Conservation (phyloP, 2,113 vertebrate genomes). For the Bambusicola thoracicus region DNA sequence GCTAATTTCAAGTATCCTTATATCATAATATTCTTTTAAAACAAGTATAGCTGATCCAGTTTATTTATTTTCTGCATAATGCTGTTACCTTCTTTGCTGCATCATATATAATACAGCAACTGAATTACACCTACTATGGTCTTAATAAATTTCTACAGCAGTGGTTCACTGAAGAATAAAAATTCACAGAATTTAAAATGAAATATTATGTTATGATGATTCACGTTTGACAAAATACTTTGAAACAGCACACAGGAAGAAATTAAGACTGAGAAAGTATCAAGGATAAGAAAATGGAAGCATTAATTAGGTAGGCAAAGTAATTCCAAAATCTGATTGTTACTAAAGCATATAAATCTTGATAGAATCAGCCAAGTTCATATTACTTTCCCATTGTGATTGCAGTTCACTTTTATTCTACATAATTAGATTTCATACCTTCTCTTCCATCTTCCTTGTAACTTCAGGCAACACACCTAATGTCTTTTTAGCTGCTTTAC, state of each 20-base stretch:
- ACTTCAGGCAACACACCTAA: background rate
- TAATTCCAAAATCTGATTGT: background rate
- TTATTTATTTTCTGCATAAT: background rate
- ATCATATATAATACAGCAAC: background rate
- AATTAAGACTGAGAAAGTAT: background rate
- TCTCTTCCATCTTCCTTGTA: background rate
- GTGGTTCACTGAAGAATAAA: background rate
- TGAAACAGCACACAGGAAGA: background rate
- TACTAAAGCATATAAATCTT: constrained; percentile 5
- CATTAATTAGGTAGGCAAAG: constrained; percentile 17
- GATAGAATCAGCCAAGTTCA: background rate
- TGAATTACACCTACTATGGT: background rate
- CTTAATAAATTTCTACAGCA: constrained; percentile 12
- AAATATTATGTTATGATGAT: background rate
- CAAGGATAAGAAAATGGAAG: background rate
- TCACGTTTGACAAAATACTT: background rate
- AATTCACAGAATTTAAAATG: constrained; percentile 17
- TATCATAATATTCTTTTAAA: background rate
- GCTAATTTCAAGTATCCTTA: background rate
- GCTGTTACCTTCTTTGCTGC: background rate
- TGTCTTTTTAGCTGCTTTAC: background rate
- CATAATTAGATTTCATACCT: background rate
- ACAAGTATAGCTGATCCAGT: background rate
- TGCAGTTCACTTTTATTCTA: background rate
- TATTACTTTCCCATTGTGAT: background rate